These are phyloP conservation scores for Pristiophorus japonicus DNA, from an alignment of 2,113 vertebrate species.

Conservation along the genomic window DNA sequence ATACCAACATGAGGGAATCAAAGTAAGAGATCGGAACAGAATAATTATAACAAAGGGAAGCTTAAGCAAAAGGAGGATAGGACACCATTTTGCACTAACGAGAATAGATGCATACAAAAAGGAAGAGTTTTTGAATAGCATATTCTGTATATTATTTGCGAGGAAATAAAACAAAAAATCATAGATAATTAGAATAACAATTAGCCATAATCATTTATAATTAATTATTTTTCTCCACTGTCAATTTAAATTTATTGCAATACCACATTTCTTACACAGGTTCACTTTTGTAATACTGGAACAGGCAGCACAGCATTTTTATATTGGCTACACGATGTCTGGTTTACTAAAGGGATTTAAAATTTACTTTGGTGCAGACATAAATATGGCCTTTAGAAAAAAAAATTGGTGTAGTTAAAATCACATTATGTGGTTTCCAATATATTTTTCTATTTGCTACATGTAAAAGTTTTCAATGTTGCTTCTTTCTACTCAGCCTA, in stretches of 20 bases:
- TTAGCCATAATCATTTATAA: neutral
- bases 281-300: neutral
- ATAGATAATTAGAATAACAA: neutral
- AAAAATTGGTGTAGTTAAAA: neutral
- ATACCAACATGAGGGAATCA: neutral
- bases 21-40: neutral
- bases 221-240: neutral
- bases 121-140: neutral
- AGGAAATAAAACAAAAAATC: neutral
- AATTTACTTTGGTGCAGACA: slow-evolving; percentile 1
- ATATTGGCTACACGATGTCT: neutral
- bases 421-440: slow-evolving; percentile 27
- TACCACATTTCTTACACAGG: neutral
- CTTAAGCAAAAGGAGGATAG: neutral
- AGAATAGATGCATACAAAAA: neutral
- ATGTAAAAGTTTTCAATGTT: slow-evolving; percentile 27
- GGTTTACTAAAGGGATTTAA: slow-evolving; percentile 7
- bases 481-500: neutral
- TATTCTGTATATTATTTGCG: neutral
- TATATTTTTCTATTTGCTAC: slow-evolving; percentile 2
- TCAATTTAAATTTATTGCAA: neutral
- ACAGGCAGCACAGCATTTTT: slow-evolving; percentile 18
- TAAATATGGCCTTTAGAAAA: neutral
- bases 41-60: neutral
- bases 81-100: neutral